A percentile compares a stretch with the other conserved stretches of the same genome.
These are phyloP conservation scores for Megaptera novaeangliae DNA, from an alignment of 2,113 vertebrate genomes.

Conservation along the genomic window DNA sequence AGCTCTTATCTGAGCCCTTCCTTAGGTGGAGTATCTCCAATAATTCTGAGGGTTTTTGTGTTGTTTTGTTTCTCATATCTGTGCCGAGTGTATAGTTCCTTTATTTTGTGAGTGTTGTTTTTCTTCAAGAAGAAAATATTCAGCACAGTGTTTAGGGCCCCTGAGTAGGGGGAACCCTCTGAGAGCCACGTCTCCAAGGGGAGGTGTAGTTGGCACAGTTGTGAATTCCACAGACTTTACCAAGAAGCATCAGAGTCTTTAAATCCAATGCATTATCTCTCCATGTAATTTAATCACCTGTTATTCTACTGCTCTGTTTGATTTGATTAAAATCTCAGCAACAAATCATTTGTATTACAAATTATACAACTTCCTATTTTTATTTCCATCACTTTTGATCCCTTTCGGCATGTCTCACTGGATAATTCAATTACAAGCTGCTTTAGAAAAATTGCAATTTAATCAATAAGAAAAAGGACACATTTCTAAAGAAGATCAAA, in stretches of 20 bases:
- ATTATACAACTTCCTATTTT: constrained; percentile 73
- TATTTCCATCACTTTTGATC: constrained; percentile 76
- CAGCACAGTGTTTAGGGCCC: not conserved
- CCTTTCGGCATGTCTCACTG: constrained; percentile 77
- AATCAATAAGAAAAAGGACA: constrained; percentile 75
- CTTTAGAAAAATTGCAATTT: constrained; percentile 78
- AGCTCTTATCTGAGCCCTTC: not conserved
- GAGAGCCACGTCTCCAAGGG: not conserved
- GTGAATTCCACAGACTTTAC: constrained; percentile 52
- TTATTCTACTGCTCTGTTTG: constrained; percentile 69
- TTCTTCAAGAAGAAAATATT: constrained; percentile 1
- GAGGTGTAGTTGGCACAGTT: not conserved
- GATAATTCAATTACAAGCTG: constrained; percentile 75
- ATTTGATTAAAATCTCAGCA: constrained; percentile 72
- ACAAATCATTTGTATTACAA: constrained; percentile 78
- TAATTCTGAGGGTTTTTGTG: not conserved
- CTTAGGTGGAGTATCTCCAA: not conserved
- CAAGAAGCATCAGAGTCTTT: constrained; percentile 37
- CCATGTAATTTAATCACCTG: constrained; percentile 71
- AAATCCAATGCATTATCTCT: constrained; percentile 59
- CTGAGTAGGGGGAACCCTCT: not conserved
- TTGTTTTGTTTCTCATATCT: constrained; percentile 33
- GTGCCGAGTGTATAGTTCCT: not conserved
- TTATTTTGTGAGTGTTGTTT: not conserved
- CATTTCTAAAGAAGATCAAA: constrained; percentile 76